These are phyloP conservation scores for Agrypnus murinus DNA, from an alignment of 2,888 invertebrate genomes.

Conservation along the genomic window DNA sequence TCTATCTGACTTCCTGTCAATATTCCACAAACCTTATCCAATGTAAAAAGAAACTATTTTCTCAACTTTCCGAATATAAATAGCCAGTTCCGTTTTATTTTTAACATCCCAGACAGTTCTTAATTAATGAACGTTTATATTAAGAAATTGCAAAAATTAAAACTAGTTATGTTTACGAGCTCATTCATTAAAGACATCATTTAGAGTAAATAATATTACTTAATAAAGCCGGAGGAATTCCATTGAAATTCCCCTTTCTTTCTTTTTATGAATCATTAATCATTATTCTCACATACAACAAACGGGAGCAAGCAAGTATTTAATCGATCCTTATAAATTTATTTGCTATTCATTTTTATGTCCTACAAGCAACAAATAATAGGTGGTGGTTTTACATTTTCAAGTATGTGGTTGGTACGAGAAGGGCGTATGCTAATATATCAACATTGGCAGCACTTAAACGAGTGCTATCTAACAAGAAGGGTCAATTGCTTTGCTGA, in stretches of 20 bases:
- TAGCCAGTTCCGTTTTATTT: conserved; percentile 26
- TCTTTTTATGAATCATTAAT: no score
- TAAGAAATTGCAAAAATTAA: conserved; percentile 37
- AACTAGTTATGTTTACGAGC: conserved; percentile 37
- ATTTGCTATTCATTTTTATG: conserved; percentile 28
- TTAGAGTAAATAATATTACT: conserved; percentile 29
- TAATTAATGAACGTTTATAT: conserved; percentile 27
- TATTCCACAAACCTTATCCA: neutral
- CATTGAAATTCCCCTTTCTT: conserved; percentile 27
- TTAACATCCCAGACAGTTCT: conserved; percentile 29
- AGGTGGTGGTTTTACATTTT: conserved; percentile 25
- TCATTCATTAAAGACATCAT: conserved; percentile 27
- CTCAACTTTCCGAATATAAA: conserved; percentile 13
- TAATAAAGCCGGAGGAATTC: conserved; percentile 22
- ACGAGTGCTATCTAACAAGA: conserved; percentile 40
- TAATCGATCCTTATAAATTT: conserved; percentile 19
- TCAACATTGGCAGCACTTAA: conserved; percentile 36
- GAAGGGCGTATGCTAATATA: conserved; percentile 37
- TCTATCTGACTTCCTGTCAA: conserved; percentile 27
- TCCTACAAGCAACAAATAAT: no score
- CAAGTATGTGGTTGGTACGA: conserved; percentile 39
- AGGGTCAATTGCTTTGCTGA: conserved; percentile 54
- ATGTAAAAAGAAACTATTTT: neutral
- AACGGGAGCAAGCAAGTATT: conserved; percentile 7
- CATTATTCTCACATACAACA: conserved; percentile 11